Evolutionary conservation across 2,888 invertebrate species (phyloP).

Genomic region (Coelinius sp.): DNA sequence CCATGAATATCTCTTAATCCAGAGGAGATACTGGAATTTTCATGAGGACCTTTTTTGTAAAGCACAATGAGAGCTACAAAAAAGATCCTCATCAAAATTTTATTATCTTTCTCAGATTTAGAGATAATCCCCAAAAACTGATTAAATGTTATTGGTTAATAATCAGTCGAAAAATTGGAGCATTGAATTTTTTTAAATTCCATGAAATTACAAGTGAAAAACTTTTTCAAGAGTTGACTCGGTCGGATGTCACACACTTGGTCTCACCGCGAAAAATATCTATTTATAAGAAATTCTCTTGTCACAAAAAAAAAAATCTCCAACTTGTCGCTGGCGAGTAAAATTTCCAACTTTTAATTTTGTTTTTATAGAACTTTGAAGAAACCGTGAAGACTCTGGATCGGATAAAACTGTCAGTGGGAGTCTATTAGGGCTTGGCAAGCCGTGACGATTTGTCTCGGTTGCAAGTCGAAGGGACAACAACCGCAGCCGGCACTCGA

Average conservation of each 20-base stretch:
- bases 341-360: slow-evolving; percentile 3
- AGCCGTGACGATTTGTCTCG: background rate
- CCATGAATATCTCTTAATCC: too few species aligned
- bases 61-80: too few species aligned
- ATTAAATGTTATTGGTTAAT: too few species aligned
- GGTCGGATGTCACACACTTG: background rate
- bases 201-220: background rate
- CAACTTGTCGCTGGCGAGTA: background rate
- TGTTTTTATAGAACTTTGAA: background rate
- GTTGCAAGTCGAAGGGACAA: slow-evolving; percentile 8
- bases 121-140: too few species aligned
- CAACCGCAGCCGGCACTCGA: background rate
- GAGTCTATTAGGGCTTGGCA: slow-evolving; percentile 8
- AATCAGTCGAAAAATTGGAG: too few species aligned
- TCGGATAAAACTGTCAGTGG: slow-evolving; percentile 14
- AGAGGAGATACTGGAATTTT: too few species aligned
- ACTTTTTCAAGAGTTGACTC: background rate
- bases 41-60: too few species aligned
- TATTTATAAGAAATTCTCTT: slow-evolving; percentile 12
- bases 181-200: too few species aligned
- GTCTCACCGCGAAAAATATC: slow-evolving; percentile 2
- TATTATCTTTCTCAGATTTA: too few species aligned
- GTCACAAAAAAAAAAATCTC: background rate
- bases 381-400: background rate
- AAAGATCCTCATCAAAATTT: too few species aligned